phyloP scores from a whole-genome alignment of 2,113 vertebrate genomes.

The Phasianus colchicus region DNA sequence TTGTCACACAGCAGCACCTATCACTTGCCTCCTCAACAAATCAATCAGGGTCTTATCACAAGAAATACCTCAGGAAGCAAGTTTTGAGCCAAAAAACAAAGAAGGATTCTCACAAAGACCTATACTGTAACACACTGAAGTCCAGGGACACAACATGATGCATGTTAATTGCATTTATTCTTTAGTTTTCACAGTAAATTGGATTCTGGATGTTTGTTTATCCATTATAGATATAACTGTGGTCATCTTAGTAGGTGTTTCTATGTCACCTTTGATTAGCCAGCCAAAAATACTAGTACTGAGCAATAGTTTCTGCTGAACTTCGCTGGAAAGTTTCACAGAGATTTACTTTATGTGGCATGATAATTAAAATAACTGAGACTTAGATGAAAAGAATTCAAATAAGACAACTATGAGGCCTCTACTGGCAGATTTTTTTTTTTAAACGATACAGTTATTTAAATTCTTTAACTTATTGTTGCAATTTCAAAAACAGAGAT shows the following conservation, averaged over 20 bases:
- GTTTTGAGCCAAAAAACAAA: too few relatives aligned
- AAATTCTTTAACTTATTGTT: background rate
- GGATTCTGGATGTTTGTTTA: background rate
- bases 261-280: background rate
- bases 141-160: fast-evolving
- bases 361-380: background rate
- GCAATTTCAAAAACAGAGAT: background rate
- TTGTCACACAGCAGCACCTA: too few relatives aligned
- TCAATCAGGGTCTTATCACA: too few relatives aligned
- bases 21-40: too few relatives aligned
- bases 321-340: background rate
- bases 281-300: background rate
- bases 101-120: too few relatives aligned
- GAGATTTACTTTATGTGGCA: background rate
- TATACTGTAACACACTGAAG: background rate
- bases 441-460: background rate
- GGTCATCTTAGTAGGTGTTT: background rate
- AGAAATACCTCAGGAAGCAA: too few relatives aligned
- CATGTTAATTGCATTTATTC: background rate
- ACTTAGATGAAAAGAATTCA: background rate
- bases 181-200: background rate
- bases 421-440: background rate
- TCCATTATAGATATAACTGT: background rate
- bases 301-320: background rate
- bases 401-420: background rate